Conservation (phyloP, 2,888 invertebrate species). For the Polyommatus icarus region DNA sequence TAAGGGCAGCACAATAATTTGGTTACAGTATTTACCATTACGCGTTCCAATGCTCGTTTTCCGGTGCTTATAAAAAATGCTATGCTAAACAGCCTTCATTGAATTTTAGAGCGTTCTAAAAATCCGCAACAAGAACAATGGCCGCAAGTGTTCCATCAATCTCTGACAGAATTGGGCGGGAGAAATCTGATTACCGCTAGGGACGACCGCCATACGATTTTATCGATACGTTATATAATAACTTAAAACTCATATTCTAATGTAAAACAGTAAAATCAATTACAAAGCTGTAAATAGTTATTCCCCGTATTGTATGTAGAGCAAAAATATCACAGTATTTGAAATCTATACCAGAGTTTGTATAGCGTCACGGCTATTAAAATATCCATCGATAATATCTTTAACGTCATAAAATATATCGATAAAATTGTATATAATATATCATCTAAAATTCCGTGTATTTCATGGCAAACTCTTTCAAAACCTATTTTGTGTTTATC, state of each 20-base stretch:
- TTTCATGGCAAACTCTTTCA: no score
- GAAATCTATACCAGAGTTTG: neutral
- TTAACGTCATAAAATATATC: neutral
- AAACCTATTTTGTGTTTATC: no score
- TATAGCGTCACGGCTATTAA: neutral
- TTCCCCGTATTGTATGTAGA: neutral
- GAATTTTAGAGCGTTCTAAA: neutral
- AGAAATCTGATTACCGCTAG: slow-evolving; percentile 31
- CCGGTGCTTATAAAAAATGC: neutral
- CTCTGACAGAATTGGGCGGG: slow-evolving; percentile 28
- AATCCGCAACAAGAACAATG: slow-evolving; percentile 30
- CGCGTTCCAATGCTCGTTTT: neutral
- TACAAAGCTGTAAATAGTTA: neutral
- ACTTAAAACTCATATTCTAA: no score
- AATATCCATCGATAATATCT: neutral
- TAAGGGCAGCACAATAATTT: no score
- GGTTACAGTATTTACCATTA: neutral
- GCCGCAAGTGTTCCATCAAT: slow-evolving; percentile 30
- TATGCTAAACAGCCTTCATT: slow-evolving; percentile 3
- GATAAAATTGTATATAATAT: neutral
- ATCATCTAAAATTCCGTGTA: no score
- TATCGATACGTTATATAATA: slow-evolving; percentile 12
- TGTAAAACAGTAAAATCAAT: neutral
- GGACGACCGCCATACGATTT: neutral
- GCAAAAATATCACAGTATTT: neutral